phyloP scores from a whole-genome alignment of 2,113 vertebrate species.

The Albula goreensis region DNA sequence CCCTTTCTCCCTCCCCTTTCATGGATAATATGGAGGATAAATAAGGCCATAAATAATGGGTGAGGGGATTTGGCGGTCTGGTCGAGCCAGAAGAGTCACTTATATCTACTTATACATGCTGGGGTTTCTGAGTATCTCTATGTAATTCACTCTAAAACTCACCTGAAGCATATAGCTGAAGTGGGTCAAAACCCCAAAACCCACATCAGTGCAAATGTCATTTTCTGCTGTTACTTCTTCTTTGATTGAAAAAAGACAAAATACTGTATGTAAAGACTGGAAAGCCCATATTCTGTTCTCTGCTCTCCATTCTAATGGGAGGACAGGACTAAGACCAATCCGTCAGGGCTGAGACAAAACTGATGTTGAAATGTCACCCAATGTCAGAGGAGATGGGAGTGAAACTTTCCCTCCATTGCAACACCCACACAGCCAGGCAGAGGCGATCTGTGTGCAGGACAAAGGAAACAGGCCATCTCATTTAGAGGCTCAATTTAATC shows the following conservation, averaged over 20 bases:
- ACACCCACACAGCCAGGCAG: not conserved
- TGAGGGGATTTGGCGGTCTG: not conserved
- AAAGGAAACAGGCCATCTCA: not conserved
- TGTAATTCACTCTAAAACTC: not conserved
- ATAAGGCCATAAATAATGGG: not conserved
- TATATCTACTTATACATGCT: not conserved
- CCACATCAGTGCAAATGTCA: not conserved
- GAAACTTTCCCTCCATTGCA: not conserved
- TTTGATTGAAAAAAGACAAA: not conserved
- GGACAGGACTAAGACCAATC: not conserved
- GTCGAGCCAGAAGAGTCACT: not conserved
- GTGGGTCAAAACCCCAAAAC: not conserved
- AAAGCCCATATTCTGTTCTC: not conserved
- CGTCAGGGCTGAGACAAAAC: not conserved
- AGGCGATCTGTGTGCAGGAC: not conserved
- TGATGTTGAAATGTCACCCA: not conserved
- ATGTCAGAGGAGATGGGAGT: not conserved
- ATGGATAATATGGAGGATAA: not conserved
- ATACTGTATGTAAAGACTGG: not conserved
- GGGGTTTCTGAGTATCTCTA: not conserved
- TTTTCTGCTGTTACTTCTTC: not conserved
- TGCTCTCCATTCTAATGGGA: not conserved
- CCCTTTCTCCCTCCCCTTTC: not conserved
- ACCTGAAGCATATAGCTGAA: not conserved
- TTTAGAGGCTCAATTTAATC: conserved; percentile 7